phyloP scores from a whole-genome alignment of 2,113 vertebrate species.

The Rafetus swinhoei region DNA sequence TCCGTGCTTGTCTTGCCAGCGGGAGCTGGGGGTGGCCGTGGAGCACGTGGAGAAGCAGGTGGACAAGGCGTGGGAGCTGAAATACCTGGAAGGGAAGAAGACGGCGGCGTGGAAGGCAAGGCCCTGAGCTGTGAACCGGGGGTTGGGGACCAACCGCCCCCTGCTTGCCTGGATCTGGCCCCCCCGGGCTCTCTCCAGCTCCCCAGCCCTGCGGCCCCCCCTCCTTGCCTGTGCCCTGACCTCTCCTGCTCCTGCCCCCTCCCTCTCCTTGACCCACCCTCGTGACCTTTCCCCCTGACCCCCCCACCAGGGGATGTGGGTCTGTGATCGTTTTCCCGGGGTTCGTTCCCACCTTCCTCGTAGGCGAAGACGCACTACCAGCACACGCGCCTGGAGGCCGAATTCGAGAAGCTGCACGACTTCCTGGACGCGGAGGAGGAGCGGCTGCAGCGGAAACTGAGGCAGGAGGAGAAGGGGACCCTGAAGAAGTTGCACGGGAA shows the following conservation, averaged over 20 bases:
- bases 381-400: neutral
- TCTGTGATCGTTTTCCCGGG: neutral
- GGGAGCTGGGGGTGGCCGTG: neutral
- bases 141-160: too few relatives aligned
- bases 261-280: too few relatives aligned
- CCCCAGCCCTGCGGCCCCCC: too few relatives aligned
- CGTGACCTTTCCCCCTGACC: too few relatives aligned
- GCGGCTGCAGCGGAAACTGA: slow-evolving; percentile 30
- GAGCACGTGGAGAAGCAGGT: neutral
- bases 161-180: too few relatives aligned
- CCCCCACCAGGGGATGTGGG: too few relatives aligned
- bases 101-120: neutral
- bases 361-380: neutral
- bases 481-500: slow-evolving; percentile 11
- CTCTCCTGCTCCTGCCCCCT: too few relatives aligned
- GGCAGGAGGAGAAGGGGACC: slow-evolving; percentile 3
- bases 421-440: neutral
- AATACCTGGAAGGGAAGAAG: neutral
- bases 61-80: neutral
- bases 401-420: slow-evolving; percentile 28
- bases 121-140: too few relatives aligned
- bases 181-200: too few relatives aligned
- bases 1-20: neutral
- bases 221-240: too few relatives aligned
- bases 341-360: too few relatives aligned